Evolutionary conservation across 2,888 invertebrate genomes (phyloP), one percentile per base, ranked within the genome.

Genomic region (Macrophya alboannulata): DNA sequence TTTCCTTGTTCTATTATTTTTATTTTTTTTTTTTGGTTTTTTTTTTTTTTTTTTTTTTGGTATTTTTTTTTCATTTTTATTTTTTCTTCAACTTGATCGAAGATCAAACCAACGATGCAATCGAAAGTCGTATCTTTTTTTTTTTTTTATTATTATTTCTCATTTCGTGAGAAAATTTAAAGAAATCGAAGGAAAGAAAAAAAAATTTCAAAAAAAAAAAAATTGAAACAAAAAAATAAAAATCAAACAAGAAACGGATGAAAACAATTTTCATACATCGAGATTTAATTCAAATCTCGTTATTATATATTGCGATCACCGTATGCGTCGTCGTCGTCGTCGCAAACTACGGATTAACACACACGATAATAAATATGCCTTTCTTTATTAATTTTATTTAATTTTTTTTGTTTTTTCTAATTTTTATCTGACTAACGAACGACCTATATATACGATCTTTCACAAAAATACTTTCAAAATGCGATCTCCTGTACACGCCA

Each of bases 381-480:
- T 62, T 62, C 21, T 55, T 71, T 71, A n/a, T 71, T 43, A 2
- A 3, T 31, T 31, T 31, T 31, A 2, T 31, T 31, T 3, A 3
- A 3, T 31, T 31, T 12, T 71, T 45, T 83, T 71, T 85, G 8
- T 71, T 31, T 37, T 37, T 37, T 37, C 3, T 10, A 12, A 8
- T 71, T 37, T 71, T 10, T 37, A n/a, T 55, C 77, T 55, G 51
- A 77, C 77, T 55, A 77, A 77, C 12, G 51, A 51, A 77, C 15
- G 17, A 77, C 55, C 25, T 15, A 25, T 76, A 17, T 1, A 31
- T 31, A 77, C 48, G 51, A 48, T 77, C 45, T 77, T 77, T 77
- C 48, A 77, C 55, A 77, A 77, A 77, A 77, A 77, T 77, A 77
- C 77, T 77, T 77, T 51, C 77, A 77, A 71, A 55, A 81, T 81